These are phyloP conservation scores for Anodontia alba DNA, from an alignment of 2,888 invertebrate genomes.

Conservation along the genomic window DNA sequence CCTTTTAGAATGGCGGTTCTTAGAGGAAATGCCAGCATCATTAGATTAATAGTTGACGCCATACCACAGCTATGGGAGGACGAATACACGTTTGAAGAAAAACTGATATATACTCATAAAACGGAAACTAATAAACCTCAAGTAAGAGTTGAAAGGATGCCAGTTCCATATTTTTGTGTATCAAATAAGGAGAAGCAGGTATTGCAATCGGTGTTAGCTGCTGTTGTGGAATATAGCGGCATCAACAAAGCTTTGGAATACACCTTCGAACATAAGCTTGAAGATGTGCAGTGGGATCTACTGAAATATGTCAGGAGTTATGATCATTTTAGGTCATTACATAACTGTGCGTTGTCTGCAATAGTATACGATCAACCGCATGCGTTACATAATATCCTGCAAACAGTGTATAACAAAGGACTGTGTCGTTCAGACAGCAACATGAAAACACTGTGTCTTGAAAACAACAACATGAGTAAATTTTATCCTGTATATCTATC, in stretches of 20 bases:
- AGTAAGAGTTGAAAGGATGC: background rate
- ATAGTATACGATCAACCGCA: background rate
- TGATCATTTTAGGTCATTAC: background rate
- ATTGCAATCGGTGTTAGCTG: background rate
- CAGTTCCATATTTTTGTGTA: background rate
- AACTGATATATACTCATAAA: background rate
- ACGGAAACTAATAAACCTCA: background rate
- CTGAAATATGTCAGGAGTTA: background rate
- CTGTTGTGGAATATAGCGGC: background rate
- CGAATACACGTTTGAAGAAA: too few species aligned
- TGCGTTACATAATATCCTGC: background rate
- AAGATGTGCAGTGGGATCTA: background rate
- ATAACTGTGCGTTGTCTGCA: background rate
- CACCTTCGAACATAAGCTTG: background rate
- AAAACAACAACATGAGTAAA: too few species aligned
- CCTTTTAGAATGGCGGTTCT: too few species aligned
- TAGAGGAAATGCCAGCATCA: too few species aligned
- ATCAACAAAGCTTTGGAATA: background rate
- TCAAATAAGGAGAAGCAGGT: background rate
- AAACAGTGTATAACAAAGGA: too few species aligned
- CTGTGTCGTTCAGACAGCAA: too few species aligned
- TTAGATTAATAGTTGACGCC: too few species aligned
- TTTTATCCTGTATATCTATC: too few species aligned
- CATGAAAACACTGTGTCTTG: too few species aligned
- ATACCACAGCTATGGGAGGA: too few species aligned